A percentile compares a stretch with the other conserved stretches of the same genome.
phyloP scores from a whole-genome alignment of 53 echinoderm and acorn worm species.

The Stichopus horrens region DNA sequence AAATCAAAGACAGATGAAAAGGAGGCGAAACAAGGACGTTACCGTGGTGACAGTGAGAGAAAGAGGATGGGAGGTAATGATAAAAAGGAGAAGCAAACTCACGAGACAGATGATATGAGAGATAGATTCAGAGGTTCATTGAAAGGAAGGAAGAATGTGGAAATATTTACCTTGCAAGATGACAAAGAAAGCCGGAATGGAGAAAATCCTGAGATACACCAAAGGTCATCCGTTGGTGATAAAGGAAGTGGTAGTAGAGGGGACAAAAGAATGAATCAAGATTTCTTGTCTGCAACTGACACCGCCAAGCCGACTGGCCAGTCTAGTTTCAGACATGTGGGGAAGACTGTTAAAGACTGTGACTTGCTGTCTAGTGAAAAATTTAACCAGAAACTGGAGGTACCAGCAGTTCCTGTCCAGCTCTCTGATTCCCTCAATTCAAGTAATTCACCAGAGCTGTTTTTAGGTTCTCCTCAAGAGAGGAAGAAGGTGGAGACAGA shows the following conservation, averaged over 20 bases:
- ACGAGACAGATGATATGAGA: background rate
- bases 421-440: background rate
- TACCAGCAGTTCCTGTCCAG: background rate
- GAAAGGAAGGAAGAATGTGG: no score
- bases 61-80: background rate
- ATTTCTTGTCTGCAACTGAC: background rate
- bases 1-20: background rate
- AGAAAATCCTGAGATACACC: no score
- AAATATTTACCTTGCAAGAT: no score
- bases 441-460: slow-evolving; percentile 12
- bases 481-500: background rate
- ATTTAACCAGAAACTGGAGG: background rate
- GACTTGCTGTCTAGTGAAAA: background rate
- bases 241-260: background rate
- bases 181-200: no score
- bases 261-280: background rate
- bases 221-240: no score
- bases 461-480: slow-evolving; percentile 30
- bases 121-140: no score
- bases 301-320: background rate
- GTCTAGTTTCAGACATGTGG: background rate
- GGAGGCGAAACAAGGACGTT: background rate
- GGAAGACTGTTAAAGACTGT: background rate
- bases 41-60: no score
- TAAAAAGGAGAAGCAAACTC: background rate